phyloP scores from a whole-genome alignment of 2,888 invertebrate species.

The Thalpophila matura region DNA sequence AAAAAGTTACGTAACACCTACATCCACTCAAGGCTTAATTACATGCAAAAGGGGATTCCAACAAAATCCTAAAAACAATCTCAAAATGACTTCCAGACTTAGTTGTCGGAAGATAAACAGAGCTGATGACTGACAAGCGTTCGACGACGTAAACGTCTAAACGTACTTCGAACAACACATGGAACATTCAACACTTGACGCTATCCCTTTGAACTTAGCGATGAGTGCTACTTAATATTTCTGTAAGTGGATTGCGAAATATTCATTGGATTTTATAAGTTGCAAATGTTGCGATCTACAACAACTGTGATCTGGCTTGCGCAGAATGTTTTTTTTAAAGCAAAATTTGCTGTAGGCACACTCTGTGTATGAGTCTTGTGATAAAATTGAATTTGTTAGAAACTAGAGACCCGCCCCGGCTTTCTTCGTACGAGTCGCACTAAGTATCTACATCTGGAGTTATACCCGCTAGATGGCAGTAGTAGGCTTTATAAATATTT shows the following conservation, averaged over 20 bases:
- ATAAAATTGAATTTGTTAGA: neutral
- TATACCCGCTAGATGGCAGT: no score
- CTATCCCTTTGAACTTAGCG: slow-evolving; percentile 52
- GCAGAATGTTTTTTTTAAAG: neutral
- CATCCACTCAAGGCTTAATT: no score
- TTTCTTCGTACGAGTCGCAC: no score
- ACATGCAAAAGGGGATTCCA: no score
- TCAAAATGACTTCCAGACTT: slow-evolving; percentile 48
- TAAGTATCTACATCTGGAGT: no score
- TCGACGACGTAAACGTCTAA: slow-evolving; percentile 28
- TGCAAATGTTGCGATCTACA: neutral
- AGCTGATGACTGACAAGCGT: slow-evolving; percentile 54
- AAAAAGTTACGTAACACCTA: no score
- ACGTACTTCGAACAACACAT: slow-evolving; percentile 50
- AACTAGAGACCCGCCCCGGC: no score
- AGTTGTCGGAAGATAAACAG: slow-evolving; percentile 59
- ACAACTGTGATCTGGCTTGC: neutral
- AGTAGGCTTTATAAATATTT: no score
- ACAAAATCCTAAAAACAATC: slow-evolving; percentile 6
- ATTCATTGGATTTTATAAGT: neutral
- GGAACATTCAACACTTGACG: slow-evolving; percentile 35
- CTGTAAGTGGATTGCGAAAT: slow-evolving; percentile 21
- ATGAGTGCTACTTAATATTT: slow-evolving; percentile 40
- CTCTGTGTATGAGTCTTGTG: neutral
- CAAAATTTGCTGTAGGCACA: neutral